These are phyloP conservation scores for Mimumesa dahlbomi DNA, from an alignment of 2,888 invertebrate genomes.

Conservation along the genomic window DNA sequence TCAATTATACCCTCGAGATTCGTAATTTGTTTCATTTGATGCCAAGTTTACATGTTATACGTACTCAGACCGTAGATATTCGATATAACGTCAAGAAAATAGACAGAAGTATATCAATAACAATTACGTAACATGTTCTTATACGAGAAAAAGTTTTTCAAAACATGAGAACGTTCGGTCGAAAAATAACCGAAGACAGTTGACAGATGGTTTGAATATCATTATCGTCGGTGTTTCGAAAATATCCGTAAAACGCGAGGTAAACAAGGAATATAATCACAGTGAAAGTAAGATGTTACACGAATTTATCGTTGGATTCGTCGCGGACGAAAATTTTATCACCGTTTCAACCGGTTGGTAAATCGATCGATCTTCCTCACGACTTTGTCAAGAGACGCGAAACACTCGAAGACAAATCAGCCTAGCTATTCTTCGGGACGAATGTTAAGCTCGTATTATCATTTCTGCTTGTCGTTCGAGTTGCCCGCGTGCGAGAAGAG, in stretches of 20 bases:
- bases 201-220: background rate
- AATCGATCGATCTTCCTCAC: slow-evolving; percentile 40
- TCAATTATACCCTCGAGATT: too few species aligned
- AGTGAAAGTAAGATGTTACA: background rate
- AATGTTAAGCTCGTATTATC: slow-evolving; percentile 19
- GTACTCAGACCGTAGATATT: too few species aligned
- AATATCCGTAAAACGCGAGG: background rate
- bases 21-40: too few species aligned
- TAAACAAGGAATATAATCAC: background rate
- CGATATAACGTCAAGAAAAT: too few species aligned
- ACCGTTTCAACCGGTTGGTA: slow-evolving; percentile 17
- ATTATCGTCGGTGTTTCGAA: background rate
- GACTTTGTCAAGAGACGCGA: slow-evolving; percentile 13
- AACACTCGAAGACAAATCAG: background rate
- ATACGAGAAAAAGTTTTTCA: too few species aligned
- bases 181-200: too few species aligned
- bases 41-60: too few species aligned
- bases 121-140: too few species aligned
- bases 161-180: too few species aligned
- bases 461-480: slow-evolving; percentile 16
- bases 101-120: too few species aligned
- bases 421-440: slow-evolving; percentile 15
- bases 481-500: slow-evolving; percentile 3
- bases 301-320: background rate
- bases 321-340: slow-evolving; percentile 4